phyloP scores from a whole-genome alignment of 2,797 vertebrate species.

The Lepilemur septentrionalis region DNA sequence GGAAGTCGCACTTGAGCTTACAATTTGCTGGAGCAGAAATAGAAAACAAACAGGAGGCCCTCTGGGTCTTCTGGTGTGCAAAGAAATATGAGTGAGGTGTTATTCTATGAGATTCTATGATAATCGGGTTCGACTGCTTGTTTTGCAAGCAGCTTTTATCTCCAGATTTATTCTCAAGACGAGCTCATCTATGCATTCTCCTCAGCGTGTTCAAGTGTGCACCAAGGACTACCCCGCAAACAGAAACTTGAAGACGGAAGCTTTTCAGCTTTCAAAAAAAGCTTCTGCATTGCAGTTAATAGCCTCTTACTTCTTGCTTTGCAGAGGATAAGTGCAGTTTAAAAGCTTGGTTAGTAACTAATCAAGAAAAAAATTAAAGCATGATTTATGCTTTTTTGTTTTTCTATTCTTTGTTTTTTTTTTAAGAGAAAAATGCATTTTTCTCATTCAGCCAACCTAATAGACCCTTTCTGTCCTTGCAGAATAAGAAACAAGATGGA shows the following conservation, averaged over 20 bases:
- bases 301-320: neutral
- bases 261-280: neutral
- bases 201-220: neutral
- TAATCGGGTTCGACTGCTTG: conserved; percentile 2
- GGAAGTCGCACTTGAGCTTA: conserved; percentile 61
- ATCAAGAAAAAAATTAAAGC: neutral
- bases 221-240: conserved; percentile 25
- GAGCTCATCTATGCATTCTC: neutral
- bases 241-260: conserved; percentile 11
- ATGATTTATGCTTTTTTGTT: neutral
- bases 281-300: conserved; percentile 30
- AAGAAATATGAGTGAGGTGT: neutral
- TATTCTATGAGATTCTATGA: neutral
- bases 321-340: neutral
- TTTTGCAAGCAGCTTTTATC: conserved; percentile 45
- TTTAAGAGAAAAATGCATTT: conserved; percentile 34
- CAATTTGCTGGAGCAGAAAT: conserved; percentile 67
- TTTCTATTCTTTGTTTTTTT: neutral
- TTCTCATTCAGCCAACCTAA: neutral
- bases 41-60: conserved; percentile 13
- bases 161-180: conserved; percentile 8
- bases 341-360: neutral
- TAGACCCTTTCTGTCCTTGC: neutral
- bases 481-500: neutral
- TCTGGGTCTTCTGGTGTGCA: conserved; percentile 38